Evolutionary conservation across 2,797 vertebrate genomes (phyloP), one percentile per base, ranked within the genome.

Genomic region (Phataginus tetradactyla): DNA sequence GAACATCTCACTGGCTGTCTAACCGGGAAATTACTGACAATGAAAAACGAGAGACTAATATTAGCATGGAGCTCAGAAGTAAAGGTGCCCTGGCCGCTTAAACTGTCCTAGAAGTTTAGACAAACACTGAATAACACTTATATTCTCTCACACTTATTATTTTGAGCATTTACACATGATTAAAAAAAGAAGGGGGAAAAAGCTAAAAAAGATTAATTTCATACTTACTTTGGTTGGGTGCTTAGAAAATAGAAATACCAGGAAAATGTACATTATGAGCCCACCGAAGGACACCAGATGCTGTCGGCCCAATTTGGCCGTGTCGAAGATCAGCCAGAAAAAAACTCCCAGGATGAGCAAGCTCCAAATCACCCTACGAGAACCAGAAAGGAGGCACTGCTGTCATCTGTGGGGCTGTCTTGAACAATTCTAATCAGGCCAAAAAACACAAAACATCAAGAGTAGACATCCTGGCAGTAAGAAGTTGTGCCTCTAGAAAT

Each of bases 161-260:
- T 89, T 74, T 87, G n/a, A 94, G n/a, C 59, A 78, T 55, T 94
- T 89, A 55, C 9, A 89, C 32, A n/a, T 79, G 55, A 39, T 5
- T 5, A 45, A 45, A 42, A 75, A 23, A 21, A 57, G 92, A 5
- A 11, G 0, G 18, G 8, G 42, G 59, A 9, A 1, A 23, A 89
- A 84, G 2, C 1, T 32, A 15, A 74, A 42, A 71, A 37, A 9
- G 1, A 57, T 17, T 4, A 8, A 72, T 61, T 86, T 92, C 95
- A 78, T 96, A 98, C 98, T 98, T 98, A 99, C 99, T 98, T 96
- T 99, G 89, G 98, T 98, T 95, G 99, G 99, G 79, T 99, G 97
- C 95, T 99, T 99, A 72, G 99, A 99, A 98, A 99, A 99, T 25
- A 99, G 81, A 97, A 99, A 77, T 97, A 99, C 98, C 94, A 99